Conservation (phyloP, 2,797 vertebrate species). For the Eurystomus glaucurus region DNA sequence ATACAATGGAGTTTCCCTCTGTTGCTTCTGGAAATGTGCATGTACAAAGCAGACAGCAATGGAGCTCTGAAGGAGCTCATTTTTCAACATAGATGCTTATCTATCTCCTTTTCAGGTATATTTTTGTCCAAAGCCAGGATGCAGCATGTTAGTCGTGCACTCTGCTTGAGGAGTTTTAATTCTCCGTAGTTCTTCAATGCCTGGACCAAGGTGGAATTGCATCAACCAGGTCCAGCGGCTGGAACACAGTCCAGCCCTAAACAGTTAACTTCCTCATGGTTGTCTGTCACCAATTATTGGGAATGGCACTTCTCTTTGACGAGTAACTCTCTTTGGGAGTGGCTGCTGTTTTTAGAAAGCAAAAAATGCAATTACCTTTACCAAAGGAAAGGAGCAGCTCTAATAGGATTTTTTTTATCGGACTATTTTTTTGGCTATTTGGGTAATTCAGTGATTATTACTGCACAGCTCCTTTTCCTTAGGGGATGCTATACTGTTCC, state of each 20-base stretch:
- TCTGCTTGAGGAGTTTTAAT: not conserved
- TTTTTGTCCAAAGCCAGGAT: not conserved
- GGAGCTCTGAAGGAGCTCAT: not conserved
- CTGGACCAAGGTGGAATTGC: not conserved
- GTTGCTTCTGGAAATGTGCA: not conserved
- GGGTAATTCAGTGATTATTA: constrained; percentile 65
- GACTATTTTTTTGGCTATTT: constrained; percentile 48
- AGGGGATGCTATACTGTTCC: constrained; percentile 43
- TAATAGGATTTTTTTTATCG: constrained; percentile 53
- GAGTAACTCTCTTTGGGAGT: not conserved
- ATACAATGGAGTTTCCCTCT: not conserved
- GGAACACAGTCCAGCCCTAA: not conserved
- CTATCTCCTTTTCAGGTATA: not conserved
- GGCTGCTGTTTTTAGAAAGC: constrained; percentile 7
- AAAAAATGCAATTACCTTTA: constrained; percentile 46
- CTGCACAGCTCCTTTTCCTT: constrained; percentile 46
- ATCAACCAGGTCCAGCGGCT: rapidly evolving
- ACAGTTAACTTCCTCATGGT: not conserved
- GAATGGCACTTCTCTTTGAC: constrained; percentile 20
- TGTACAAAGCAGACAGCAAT: not conserved
- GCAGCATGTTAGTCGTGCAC: not conserved
- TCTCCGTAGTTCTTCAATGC: not conserved
- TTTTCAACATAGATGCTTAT: not conserved
- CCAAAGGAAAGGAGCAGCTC: not conserved
- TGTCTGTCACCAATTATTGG: not conserved